phyloP scores from a whole-genome alignment of 2,113 vertebrate species.

The Indicator maculatus region DNA sequence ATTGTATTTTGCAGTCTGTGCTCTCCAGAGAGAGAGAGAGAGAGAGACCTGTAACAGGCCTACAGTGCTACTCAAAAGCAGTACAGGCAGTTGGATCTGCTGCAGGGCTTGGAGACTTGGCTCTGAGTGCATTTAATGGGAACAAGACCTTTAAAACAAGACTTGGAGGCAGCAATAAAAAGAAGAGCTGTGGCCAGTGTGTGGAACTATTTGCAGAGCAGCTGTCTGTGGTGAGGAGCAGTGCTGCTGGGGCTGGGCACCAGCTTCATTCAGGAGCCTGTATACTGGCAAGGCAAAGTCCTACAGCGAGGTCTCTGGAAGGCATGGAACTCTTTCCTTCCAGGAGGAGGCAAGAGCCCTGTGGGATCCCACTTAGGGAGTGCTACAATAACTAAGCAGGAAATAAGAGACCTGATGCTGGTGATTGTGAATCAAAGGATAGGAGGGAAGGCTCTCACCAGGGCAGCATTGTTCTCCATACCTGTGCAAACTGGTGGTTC shows the following conservation, averaged over 20 bases:
- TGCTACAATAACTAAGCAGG: background rate
- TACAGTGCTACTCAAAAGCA: background rate
- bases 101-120: background rate
- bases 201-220: constrained; percentile 23
- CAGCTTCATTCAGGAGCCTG: background rate
- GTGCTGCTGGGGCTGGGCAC: background rate
- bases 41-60: background rate
- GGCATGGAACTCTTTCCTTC: background rate
- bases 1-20: background rate
- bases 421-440: background rate
- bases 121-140: background rate
- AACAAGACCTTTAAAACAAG: background rate
- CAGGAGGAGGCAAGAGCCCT: background rate
- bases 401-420: background rate
- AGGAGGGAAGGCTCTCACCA: background rate
- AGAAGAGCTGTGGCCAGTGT: background rate
- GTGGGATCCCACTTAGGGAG: background rate
- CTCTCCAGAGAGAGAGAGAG: background rate
- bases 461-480: background rate
- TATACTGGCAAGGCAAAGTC: background rate
- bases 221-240: background rate
- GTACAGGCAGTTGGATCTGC: background rate
- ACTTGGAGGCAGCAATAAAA: background rate
- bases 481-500: background rate
- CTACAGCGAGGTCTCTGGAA: background rate